Percentiles rank a stretch among this genome's conserved stretches.
Evolutionary conservation across 2,113 vertebrate genomes (phyloP).

Genomic region (Falco punctatus): DNA sequence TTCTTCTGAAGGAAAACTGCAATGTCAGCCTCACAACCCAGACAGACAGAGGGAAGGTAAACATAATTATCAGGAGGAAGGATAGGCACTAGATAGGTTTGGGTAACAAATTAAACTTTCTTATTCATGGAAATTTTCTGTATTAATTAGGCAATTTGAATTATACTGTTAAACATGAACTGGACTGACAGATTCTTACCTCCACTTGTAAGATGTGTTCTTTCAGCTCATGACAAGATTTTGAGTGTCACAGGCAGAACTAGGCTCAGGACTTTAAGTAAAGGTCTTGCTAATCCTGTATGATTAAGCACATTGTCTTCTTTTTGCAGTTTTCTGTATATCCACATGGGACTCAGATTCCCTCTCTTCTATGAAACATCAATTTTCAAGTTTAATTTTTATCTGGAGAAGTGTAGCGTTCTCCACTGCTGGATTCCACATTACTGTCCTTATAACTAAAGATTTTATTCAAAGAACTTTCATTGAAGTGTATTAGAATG

Average conservation of each 20-base stretch:
- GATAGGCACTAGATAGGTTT: not conserved
- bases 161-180: not conserved
- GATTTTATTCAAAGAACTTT: not conserved
- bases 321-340: not conserved
- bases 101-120: not conserved
- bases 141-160: not conserved
- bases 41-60: rapidly evolving
- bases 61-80: not conserved
- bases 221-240: not conserved
- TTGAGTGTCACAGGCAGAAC: not conserved
- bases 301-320: not conserved
- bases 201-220: not conserved
- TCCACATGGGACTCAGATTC: not conserved
- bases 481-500: not conserved
- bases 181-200: not conserved
- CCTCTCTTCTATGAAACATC: not conserved
- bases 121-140: not conserved
- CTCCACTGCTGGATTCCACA: not conserved
- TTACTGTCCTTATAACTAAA: not conserved
- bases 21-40: not conserved
- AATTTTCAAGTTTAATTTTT: not conserved
- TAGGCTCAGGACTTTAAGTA: not conserved
- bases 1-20: not conserved
- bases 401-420: not conserved
- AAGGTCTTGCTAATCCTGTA: not conserved